phyloP scores from a whole-genome alignment of 1,140 invertebrate genomes.

The Portunus trituberculatus region DNA sequence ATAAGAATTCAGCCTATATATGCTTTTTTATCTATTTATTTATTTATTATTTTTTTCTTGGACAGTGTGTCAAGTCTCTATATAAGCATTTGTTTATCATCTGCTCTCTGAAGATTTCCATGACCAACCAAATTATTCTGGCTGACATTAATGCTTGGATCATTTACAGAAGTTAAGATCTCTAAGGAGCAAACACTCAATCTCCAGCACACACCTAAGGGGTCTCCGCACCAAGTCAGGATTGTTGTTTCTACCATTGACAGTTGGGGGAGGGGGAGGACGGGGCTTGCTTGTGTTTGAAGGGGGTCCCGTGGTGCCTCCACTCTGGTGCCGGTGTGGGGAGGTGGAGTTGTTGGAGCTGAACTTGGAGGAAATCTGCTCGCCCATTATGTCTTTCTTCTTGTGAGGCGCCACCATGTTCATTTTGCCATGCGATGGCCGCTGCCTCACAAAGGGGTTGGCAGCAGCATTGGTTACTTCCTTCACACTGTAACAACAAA shows the following conservation, averaged over 20 bases:
- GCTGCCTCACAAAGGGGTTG: slow-evolving; percentile 56
- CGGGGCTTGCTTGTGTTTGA: slow-evolving; percentile 36
- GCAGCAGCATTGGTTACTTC: slow-evolving; percentile 54
- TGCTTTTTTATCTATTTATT: background rate
- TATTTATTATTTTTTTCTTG: too few species aligned
- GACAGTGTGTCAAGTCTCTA: too few species aligned
- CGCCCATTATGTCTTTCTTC: slow-evolving; percentile 59
- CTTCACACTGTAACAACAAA: slow-evolving; percentile 60
- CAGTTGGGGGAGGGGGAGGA: slow-evolving; percentile 59
- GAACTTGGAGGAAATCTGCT: slow-evolving; percentile 50
- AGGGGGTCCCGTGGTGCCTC: background rate
- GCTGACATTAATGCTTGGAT: too few species aligned
- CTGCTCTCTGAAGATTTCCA: too few species aligned
- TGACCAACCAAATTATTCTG: too few species aligned
- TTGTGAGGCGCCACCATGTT: slow-evolving; percentile 56
- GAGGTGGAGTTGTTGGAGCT: slow-evolving; percentile 50
- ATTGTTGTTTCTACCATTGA: slow-evolving; percentile 51
- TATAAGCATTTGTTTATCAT: too few species aligned
- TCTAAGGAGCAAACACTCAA: too few species aligned
- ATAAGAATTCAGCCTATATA: too few species aligned
- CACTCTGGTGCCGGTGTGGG: slow-evolving; percentile 40
- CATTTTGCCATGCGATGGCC: slow-evolving; percentile 31
- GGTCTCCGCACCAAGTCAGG: slow-evolving; percentile 59
- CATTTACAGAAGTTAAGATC: background rate
- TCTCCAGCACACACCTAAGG: slow-evolving; percentile 44